Conservation (phyloP, 2,888 invertebrate genomes). For the Phyllotreta striolata region DNA sequence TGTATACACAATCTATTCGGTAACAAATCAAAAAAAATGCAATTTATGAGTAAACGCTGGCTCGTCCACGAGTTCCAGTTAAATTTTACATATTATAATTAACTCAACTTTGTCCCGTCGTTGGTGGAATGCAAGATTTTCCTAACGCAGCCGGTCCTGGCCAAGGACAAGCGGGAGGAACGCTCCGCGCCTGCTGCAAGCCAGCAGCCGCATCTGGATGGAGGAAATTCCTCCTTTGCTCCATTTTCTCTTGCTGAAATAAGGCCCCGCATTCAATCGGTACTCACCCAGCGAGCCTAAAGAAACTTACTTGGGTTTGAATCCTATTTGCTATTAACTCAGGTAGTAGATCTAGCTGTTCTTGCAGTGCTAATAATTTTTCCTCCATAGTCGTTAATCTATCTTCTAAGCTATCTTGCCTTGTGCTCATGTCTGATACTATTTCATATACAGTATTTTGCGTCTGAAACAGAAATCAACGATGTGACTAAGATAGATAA, state of each 20-base stretch:
- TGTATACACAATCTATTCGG: not conserved
- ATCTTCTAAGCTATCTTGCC: slow-evolving; percentile 93
- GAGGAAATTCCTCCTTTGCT: slow-evolving; percentile 84
- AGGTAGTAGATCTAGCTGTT: slow-evolving; percentile 85
- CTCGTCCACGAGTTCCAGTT: slow-evolving; percentile 48
- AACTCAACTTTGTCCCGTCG: slow-evolving; percentile 58
- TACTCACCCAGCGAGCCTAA: not conserved
- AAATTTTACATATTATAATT: slow-evolving; percentile 44
- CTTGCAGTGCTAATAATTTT: slow-evolving; percentile 86
- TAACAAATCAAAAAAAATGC: slow-evolving; percentile 3
- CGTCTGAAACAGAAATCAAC: slow-evolving; percentile 73
- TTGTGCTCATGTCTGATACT: slow-evolving; percentile 95
- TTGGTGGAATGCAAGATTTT: slow-evolving; percentile 41
- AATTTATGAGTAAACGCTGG: not conserved
- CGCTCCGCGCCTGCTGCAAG: slow-evolving; percentile 60
- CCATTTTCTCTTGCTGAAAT: slow-evolving; percentile 78
- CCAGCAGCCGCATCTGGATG: slow-evolving; percentile 87
- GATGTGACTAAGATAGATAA: too few relatives aligned
- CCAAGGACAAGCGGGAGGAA: slow-evolving; percentile 78
- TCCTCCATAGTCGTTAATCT: slow-evolving; percentile 93
- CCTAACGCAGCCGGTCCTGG: slow-evolving; percentile 74
- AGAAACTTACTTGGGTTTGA: slow-evolving; percentile 59
- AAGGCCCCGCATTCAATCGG: not conserved
- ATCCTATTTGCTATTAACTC: slow-evolving; percentile 74
- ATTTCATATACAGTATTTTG: slow-evolving; percentile 98